A percentile compares a stretch with the other conserved stretches of the same genome.
phyloP scores from a whole-genome alignment of 2,797 vertebrate genomes.

The Acanthiza pusilla region DNA sequence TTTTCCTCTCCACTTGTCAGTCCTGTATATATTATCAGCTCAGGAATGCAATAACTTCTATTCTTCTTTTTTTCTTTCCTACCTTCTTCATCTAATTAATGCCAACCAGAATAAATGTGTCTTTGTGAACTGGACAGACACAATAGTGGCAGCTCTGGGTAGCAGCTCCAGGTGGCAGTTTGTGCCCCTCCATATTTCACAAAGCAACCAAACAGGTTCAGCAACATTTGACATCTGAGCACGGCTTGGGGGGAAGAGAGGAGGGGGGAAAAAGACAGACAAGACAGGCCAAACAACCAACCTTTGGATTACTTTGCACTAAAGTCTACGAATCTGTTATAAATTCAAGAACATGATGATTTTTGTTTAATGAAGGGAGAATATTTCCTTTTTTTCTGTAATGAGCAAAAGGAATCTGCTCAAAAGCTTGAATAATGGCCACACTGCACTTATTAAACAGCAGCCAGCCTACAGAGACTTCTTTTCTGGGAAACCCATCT shows the following conservation, averaged over 20 bases:
- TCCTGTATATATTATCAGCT: not conserved
- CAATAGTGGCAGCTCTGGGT: not conserved
- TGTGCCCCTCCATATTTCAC: not conserved
- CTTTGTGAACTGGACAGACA: slow-evolving; percentile 18
- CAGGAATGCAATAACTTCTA: slow-evolving; percentile 43
- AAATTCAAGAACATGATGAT: not conserved
- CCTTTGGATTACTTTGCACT: not conserved
- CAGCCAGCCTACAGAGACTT: not conserved
- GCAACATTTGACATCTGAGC: not conserved
- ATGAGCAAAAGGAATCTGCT: not conserved
- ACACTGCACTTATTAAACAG: not conserved
- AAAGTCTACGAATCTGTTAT: not conserved
- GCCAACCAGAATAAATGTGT: not conserved
- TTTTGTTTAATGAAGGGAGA: not conserved
- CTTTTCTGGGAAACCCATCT: not conserved
- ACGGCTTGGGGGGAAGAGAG: not conserved
- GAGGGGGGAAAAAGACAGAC: not conserved
- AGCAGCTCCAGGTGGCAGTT: not conserved
- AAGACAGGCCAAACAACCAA: not conserved
- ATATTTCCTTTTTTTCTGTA: not conserved
- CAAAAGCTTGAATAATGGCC: not conserved
- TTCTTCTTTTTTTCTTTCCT: not conserved
- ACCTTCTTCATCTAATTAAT: slow-evolving; percentile 20
- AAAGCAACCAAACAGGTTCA: slow-evolving; percentile 14
- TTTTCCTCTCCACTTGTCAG: slow-evolving; percentile 4